Conservation (phyloP, 2,797 vertebrate species). For the Yasuhikotakia modesta region DNA sequence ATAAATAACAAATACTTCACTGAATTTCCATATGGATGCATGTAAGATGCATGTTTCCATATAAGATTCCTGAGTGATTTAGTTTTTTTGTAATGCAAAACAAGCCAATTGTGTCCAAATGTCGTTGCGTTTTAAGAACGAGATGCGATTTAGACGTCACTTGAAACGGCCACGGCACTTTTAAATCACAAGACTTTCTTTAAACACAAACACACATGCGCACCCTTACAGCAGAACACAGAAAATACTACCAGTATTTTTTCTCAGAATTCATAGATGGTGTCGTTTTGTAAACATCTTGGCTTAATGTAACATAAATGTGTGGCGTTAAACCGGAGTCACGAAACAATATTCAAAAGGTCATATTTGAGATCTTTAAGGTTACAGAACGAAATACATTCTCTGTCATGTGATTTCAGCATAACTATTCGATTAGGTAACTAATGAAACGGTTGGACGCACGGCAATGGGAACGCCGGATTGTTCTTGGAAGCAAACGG, state of each 20-base stretch:
- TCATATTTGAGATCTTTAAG: too few relatives aligned
- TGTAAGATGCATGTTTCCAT: too few relatives aligned
- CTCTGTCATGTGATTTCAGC: slow-evolving; percentile 14
- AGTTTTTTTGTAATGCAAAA: background rate
- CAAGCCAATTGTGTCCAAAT: slow-evolving; percentile 26
- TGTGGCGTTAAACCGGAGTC: too few relatives aligned
- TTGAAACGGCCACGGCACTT: slow-evolving; percentile 25
- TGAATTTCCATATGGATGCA: too few relatives aligned
- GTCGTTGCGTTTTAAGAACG: slow-evolving; percentile 10
- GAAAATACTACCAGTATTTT: slow-evolving; percentile 13
- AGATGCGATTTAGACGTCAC: too few relatives aligned
- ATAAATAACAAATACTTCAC: too few relatives aligned
- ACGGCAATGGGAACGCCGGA: slow-evolving; percentile 27
- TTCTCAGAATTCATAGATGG: background rate
- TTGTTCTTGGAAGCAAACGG: slow-evolving; percentile 50
- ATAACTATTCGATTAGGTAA: background rate
- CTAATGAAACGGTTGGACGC: slow-evolving; percentile 30
- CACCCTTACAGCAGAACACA: slow-evolving; percentile 3
- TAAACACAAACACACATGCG: slow-evolving; percentile 30
- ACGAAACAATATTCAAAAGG: too few relatives aligned
- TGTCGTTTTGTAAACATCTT: background rate
- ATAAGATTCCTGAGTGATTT: too few relatives aligned
- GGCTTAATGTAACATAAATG: background rate
- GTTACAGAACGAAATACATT: too few relatives aligned
- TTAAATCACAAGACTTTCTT: slow-evolving; percentile 38